Base-by-base conservation (phyloP, 2,113 vertebrate genomes). In the Dicentrarchus labrax region DNA sequence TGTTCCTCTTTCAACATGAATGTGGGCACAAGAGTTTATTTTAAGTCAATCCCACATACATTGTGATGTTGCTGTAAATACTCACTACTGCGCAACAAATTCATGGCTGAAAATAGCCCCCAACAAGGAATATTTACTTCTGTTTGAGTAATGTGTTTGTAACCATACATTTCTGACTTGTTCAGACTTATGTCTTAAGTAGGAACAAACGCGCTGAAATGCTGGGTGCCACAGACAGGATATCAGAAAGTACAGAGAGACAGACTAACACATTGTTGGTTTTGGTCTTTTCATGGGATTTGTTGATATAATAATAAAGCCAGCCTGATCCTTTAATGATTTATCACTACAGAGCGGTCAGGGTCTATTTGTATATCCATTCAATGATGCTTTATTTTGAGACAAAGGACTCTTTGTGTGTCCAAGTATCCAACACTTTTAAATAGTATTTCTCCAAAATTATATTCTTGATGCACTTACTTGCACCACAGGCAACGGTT, bases 1-100 rank as follows among this genome's bases (percentile, higher is more conserved):
- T 39, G 10, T 68, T 69, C 16, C 54, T 56, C 56, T 48, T 62
- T 84, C 56, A 80, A 21, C 41, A 61, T 17, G 21, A 50, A 79
- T 0, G 48, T 64, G 30, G 69, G 54, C 70, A 61, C 12, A 54
- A 43, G 15, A 54, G 22, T 79, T 39, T 62, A 70, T 80, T 80
- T 80, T 24, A 38, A 71, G 47, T 54, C 22, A 8, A 24, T 61
- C 69, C 69, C 53, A 73, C 70, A 69, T 48, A 56, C 64, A 48
- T 13, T 4, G 19, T 41, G 21, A 56, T 15, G 41, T 68, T 50
- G 72, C 61, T 43, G 56, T 65, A 70, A 67, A 80, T 24, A 64
- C 16, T 75, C 30, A 24, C 41, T 24, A 22, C 24, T 22, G 50
- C 8, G 38, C 74, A 66, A n/a, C 47, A 61, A 54, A 56, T 47